Base-by-base conservation (phyloP, 2,113 vertebrate genomes). In the Pontoporia blainvillei region DNA sequence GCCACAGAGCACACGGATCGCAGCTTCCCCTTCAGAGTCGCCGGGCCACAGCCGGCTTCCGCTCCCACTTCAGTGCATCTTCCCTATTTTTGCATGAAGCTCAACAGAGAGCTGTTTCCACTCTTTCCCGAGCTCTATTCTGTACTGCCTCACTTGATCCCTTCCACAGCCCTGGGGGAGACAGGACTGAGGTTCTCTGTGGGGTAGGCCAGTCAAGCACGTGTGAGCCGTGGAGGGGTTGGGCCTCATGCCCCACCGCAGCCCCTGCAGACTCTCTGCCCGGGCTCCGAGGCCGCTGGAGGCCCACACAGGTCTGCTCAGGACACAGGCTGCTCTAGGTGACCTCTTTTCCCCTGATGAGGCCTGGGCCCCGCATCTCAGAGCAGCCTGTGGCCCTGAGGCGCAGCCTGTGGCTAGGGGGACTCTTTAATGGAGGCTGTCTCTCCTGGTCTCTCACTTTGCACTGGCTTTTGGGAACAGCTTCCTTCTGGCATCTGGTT, bases 21-120 rank as follows among this genome's bases (percentile, higher is more conserved):
- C 0, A 0, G 36, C 81, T 36, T 14, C 75, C 34, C 29, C 12
- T 6, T 5, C 18, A 8, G 8, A 39, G 21, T 0, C 0, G 10
- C n/a, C 27, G 0, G 0, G 0, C 6, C 8, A 1, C 8, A 1
- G 27, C 23, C 31, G 1, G 9, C 11, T 29, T 64, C 71, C 27
- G 10, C 14, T 12, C 8, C 52, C 59, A 15, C 10, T 44, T 8
- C 15, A 79, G 36, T 2, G 71, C 20, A 3, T 15, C 73, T 72
- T 86, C 44, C 54, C 12, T 9, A 12, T 0, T 1, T 23, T 27
- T 29, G 20, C 34, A 0, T 3, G 92, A 69, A 66, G 41, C 2
- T 61, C 21, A 2, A 4, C 1, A 34, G 1, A 46, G 5, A 6
- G 36, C 46, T 21, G 8, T 17, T 46, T 39, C 12, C 6, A 18